Percentiles rank a stretch among this genome's conserved stretches.
These are phyloP conservation scores for Electrophaes corylata DNA, from an alignment of 2,888 invertebrate genomes.

Conservation along the genomic window DNA sequence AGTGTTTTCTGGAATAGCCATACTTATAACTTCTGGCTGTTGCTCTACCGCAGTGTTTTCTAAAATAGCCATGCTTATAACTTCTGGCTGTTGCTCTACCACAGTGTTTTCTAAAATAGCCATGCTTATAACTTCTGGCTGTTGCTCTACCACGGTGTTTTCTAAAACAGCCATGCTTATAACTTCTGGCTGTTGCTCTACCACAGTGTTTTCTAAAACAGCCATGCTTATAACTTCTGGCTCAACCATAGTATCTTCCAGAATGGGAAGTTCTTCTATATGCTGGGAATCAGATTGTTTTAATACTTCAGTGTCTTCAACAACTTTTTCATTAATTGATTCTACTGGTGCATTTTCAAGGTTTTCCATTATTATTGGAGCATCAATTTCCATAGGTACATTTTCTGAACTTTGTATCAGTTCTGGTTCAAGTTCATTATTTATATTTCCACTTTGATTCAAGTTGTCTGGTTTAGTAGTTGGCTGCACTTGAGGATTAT, in stretches of 20 bases:
- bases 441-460: slow-evolving; percentile 20
- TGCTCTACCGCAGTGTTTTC: slow-evolving; percentile 9
- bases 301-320: slow-evolving; percentile 8
- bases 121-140: slow-evolving; percentile 4
- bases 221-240: slow-evolving; percentile 6
- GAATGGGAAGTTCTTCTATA: slow-evolving; percentile 5
- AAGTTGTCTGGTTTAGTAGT: slow-evolving; percentile 34
- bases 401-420: slow-evolving; percentile 5
- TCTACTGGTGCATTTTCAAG: neutral
- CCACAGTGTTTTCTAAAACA: slow-evolving; percentile 8
- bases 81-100: slow-evolving; percentile 4
- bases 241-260: slow-evolving; percentile 11
- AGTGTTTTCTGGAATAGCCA: slow-evolving; percentile 9
- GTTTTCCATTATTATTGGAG: no score
- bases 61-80: slow-evolving; percentile 4
- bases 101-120: slow-evolving; percentile 7
- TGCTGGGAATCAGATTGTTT: slow-evolving; percentile 2
- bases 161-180: slow-evolving; percentile 8
- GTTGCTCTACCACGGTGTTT: slow-evolving; percentile 6
- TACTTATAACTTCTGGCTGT: slow-evolving; percentile 1
- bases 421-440: slow-evolving; percentile 9
- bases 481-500: slow-evolving; percentile 55
- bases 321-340: neutral
- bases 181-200: slow-evolving; percentile 4
- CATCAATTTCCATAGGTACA: slow-evolving; percentile 14